Evolutionary conservation across 2,797 vertebrate genomes (phyloP), one percentile per base, ranked within the genome.

Genomic region (Ptychadena robeensis): DNA sequence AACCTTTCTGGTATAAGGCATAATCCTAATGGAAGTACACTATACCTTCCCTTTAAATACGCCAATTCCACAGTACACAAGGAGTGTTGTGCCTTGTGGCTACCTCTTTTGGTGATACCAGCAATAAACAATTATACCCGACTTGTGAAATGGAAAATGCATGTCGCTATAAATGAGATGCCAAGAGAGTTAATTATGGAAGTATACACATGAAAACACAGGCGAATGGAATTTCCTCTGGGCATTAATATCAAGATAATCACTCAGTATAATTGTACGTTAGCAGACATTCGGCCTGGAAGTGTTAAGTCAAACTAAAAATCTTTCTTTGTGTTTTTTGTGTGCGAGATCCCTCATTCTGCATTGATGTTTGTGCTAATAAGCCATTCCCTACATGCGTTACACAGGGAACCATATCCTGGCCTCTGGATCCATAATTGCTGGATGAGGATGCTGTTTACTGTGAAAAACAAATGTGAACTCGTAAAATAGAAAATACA

Each of bases 161-260:
- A 3, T 57, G 63, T 34, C 53, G 48, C 37, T 68, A 31, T 37
- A 74, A 38, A 75, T 61, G 34, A 69, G 65, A 82, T 75, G 72
- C 72, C 70, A 73, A 12, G 65, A 44, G 66, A 76, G 28, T 76
- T 77, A 82, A 76, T 76, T 70, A 82, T 48, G 22, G 35, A 61
- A 75, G 31, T 64, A 77, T 63, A 48, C 30, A 25, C 53, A 82
- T 66, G 22, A 75, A 77, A 82, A 64, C 65, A 69, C 15, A 68
- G 38, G 18, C 38, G 27, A 75, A 69, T 63, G 40, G 35, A 31
- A 48, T 76, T 31, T 59, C 74, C 65, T 77, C 30, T 71, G 66
- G 48, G 73, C 53, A 27, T 76, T 40, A 63, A 38, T 34, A 69
- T 28, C 22, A 27, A 32, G 34, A 35, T 82, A 82, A 77, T 59